phyloP scores from a whole-genome alignment of 2,888 invertebrate genomes.

The Bedellia somnulentella region DNA sequence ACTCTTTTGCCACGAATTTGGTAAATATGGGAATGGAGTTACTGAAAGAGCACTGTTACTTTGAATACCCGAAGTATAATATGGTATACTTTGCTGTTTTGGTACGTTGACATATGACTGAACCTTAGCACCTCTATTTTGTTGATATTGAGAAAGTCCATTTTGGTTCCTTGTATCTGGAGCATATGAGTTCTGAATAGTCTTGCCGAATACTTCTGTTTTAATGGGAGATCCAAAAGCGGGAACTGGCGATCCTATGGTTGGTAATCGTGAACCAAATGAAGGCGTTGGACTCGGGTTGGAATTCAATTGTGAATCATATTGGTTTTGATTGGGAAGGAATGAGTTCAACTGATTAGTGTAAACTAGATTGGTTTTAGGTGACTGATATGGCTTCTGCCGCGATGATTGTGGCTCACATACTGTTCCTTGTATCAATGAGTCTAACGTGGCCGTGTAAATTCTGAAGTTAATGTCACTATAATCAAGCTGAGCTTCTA shows the following conservation, averaged over 20 bases:
- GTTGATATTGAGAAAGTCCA: too few relatives aligned
- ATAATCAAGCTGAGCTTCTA: slow-evolving; percentile 69
- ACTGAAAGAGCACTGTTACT: background rate
- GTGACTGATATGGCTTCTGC: slow-evolving; percentile 4
- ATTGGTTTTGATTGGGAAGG: too few relatives aligned
- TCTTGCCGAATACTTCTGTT: too few relatives aligned
- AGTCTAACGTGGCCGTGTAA: slow-evolving; percentile 68
- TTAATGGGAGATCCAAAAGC: too few relatives aligned
- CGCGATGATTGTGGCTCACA: slow-evolving; percentile 56
- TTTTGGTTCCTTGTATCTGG: slow-evolving; percentile 14
- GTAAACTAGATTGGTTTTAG: too few relatives aligned
- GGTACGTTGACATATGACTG: slow-evolving; percentile 19
- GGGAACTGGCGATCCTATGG: too few relatives aligned
- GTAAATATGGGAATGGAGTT: too few relatives aligned
- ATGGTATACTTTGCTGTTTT: slow-evolving; percentile 17
- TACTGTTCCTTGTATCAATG: slow-evolving; percentile 69
- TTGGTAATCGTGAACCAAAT: too few relatives aligned
- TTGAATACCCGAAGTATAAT: slow-evolving; percentile 4
- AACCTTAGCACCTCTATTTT: slow-evolving; percentile 15
- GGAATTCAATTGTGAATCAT: too few relatives aligned
- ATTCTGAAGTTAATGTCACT: slow-evolving; percentile 79
- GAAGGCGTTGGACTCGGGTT: too few relatives aligned
- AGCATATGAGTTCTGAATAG: too few relatives aligned
- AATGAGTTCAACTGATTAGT: too few relatives aligned
- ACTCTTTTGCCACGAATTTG: slow-evolving; percentile 24